Conservation (phyloP, 1,140 invertebrate genomes). For the Drosophila kepulauana region DNA sequence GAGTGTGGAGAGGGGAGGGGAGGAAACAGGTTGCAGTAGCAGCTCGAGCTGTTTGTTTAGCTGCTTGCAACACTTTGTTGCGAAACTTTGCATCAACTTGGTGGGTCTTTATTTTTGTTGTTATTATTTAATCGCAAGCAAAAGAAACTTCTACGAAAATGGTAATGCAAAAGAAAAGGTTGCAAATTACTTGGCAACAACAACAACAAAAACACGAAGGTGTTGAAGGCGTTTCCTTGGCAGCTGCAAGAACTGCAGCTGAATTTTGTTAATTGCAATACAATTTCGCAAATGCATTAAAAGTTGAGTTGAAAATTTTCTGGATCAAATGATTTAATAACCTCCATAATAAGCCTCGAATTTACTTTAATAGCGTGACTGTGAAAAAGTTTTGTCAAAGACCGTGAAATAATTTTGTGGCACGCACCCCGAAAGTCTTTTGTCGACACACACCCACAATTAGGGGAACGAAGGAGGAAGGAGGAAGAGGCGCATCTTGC, state of each 20-base stretch:
- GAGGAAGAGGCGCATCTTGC: constrained; percentile 11
- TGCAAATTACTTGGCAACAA: constrained; percentile 70
- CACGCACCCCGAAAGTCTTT: neutral
- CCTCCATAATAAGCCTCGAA: constrained; percentile 3
- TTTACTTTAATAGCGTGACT: constrained; percentile 20
- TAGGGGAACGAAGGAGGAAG: neutral
- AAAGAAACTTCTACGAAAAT: constrained; percentile 4
- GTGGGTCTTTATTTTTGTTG: constrained; percentile 33
- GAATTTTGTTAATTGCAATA: constrained; percentile 61
- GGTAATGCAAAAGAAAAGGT: constrained; percentile 36
- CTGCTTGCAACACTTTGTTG: constrained; percentile 73
- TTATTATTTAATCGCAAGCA: constrained; percentile 36
- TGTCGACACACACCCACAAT: neutral
- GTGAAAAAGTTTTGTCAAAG: constrained; percentile 11
- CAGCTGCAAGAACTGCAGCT: constrained; percentile 12
- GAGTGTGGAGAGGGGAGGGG: neutral
- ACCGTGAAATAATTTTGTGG: no score
- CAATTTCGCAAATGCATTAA: constrained; percentile 75
- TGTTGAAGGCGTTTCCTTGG: no score
- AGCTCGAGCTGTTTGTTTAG: constrained; percentile 69
- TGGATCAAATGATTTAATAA: constrained; percentile 29
- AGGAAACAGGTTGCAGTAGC: constrained; percentile 30
- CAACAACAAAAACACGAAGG: constrained; percentile 29
- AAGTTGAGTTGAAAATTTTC: constrained; percentile 47
- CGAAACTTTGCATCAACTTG: constrained; percentile 67